Base-by-base conservation (phyloP, 2,888 invertebrate species). In the Ectemnius lituratus region DNA sequence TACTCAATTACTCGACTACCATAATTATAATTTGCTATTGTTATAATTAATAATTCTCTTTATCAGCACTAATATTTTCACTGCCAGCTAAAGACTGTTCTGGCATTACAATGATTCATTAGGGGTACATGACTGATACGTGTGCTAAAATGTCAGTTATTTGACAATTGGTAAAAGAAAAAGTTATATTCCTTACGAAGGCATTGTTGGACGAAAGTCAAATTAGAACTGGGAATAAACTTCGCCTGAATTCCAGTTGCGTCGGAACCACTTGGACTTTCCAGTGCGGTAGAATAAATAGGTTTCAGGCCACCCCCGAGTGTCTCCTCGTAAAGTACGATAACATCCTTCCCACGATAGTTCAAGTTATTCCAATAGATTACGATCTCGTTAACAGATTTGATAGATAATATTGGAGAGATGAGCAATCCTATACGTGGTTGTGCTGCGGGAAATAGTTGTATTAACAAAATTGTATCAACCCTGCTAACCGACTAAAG, bases 301-400 rank as follows among this genome's bases (percentile, higher is more conserved):
- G 78, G 81, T 60, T 76, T 61, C 58, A 63, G 70, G 11, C 69
- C 45, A 27, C 59, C 59, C 0, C 59, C 62, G 46, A 83, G 80
- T 37, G 73, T 75, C 14, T 75, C 70, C 14, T 76, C 70, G 67
- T 84, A 84, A 37, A 88, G 74, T 3, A 79, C 80, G 56, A 88
- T 82, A 45, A 23, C 63, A 63, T 88, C 88, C 20, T 81, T 82
- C 2, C 67, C 59, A n/a, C 47, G 69, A 52, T 84, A 57, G 37
- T 83, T 81, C 49, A 75, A 23, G 64, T 88, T 83, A 52, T 78
- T 83, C 88, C 88, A 89, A 72, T 87, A 86, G 69, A 88, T 83
- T 20, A 85, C 84, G 61, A 88, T 84, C 69, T 86, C 85, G 6
- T 85, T 81, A 13, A 83, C 85, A 52, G 63, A 71, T 8, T 69